Evolutionary conservation across 2,888 invertebrate genomes (phyloP).

Genomic region (Prenolepis imparis): DNA sequence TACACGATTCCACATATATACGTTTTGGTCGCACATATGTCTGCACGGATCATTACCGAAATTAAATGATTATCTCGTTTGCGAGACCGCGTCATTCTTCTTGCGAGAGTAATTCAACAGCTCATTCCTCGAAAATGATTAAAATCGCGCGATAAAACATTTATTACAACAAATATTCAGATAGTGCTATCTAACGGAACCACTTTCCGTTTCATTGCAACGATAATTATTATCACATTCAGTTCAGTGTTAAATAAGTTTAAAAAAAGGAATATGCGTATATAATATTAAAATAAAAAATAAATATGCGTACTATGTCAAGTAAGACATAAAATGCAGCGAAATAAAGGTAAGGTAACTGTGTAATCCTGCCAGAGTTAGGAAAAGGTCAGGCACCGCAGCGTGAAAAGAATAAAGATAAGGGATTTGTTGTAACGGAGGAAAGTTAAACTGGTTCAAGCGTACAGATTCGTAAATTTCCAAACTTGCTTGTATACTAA

Average conservation of each 20-base stretch:
- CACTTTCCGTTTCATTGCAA: neutral
- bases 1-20: constrained; percentile 56
- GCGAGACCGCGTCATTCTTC: constrained; percentile 23
- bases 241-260: neutral
- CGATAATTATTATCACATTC: neutral
- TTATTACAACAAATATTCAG: neutral
- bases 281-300: neutral
- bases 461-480: constrained; percentile 51
- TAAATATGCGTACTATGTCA: neutral
- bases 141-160: neutral
- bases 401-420: constrained; percentile 45
- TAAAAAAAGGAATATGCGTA: neutral
- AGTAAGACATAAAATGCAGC: neutral
- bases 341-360: neutral
- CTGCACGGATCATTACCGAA: constrained; percentile 67
- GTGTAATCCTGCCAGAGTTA: neutral
- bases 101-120: neutral
- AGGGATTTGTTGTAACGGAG: neutral
- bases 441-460: constrained; percentile 25
- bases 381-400: constrained; percentile 33
- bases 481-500: constrained; percentile 70
- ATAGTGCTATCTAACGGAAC: neutral
- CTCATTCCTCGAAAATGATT: neutral
- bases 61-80: constrained; percentile 61
- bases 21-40: constrained; percentile 60